phyloP scores from a whole-genome alignment of 64 coral and sea anemone genomes.

The Montipora capricornis region DNA sequence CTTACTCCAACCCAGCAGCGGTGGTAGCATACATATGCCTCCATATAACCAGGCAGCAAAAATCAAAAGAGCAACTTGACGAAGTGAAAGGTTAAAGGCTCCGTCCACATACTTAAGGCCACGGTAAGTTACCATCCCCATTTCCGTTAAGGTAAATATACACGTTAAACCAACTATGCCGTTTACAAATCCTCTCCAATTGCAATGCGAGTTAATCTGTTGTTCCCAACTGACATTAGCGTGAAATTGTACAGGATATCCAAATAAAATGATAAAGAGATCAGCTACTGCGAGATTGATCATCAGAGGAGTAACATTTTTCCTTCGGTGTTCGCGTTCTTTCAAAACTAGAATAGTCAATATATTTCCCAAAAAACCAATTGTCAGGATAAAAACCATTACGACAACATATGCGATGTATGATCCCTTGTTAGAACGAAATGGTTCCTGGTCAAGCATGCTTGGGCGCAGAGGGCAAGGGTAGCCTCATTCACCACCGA shows the following conservation, averaged over 20 bases:
- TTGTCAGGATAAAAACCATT: conserved; percentile 55
- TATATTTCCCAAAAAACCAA: conserved; percentile 71
- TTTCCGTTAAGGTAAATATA: conserved; percentile 60
- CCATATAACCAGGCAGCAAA: conserved; percentile 66
- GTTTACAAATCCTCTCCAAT: conserved; percentile 69
- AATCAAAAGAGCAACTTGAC: not conserved
- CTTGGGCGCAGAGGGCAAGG: no score
- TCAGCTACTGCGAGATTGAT: conserved; percentile 66
- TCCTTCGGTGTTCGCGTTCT: conserved; percentile 48
- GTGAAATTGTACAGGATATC: conserved; percentile 64
- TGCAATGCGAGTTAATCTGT: conserved; percentile 32
- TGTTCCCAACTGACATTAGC: conserved; percentile 34
- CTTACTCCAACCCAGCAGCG: conserved; percentile 66
- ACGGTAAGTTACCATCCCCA: conserved; percentile 35
- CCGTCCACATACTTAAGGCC: conserved; percentile 1
- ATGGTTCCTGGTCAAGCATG: not conserved
- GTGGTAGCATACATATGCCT: conserved; percentile 46
- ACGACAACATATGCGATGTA: conserved; percentile 42
- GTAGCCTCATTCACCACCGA: no score
- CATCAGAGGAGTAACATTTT: conserved; percentile 65
- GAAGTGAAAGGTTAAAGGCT: not conserved
- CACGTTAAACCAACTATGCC: conserved; percentile 66
- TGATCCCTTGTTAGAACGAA: not conserved
- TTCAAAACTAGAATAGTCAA: conserved; percentile 43
- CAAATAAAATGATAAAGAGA: conserved; percentile 69